Evolutionary conservation across 2,113 vertebrate species (phyloP).

Genomic region (Siniperca chuatsi): DNA sequence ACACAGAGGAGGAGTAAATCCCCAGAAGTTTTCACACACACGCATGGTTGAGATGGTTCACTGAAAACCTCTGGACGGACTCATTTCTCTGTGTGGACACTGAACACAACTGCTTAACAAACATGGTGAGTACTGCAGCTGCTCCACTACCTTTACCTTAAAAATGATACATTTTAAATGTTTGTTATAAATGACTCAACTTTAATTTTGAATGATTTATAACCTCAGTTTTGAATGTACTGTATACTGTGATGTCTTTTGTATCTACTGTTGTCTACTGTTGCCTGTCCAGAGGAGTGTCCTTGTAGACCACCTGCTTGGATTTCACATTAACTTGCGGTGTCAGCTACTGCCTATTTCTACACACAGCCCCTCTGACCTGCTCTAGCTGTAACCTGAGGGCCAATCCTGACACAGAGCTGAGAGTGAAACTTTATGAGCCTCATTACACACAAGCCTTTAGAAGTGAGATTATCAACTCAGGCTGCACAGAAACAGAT

Average conservation of each 20-base stretch:
- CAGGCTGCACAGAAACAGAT: background rate
- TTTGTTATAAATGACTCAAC: background rate
- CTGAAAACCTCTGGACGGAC: conserved; percentile 44
- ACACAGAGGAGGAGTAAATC: conserved; percentile 20
- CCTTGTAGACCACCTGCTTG: conserved; percentile 65
- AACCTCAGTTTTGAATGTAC: background rate
- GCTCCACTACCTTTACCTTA: background rate
- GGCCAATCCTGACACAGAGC: conserved; percentile 29
- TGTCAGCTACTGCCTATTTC: conserved; percentile 72
- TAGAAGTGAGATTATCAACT: conserved; percentile 28
- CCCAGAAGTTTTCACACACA: conserved; percentile 4
- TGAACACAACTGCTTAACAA: conserved; percentile 1
- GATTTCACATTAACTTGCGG: conserved; percentile 57
- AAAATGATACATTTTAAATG: background rate
- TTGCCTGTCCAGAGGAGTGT: conserved; percentile 38
- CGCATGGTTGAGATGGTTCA: conserved; percentile 27
- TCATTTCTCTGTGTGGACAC: conserved; percentile 26
- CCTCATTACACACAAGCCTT: conserved; percentile 61
- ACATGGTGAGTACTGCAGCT: conserved; percentile 70
- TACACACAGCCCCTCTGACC: conserved; percentile 53
- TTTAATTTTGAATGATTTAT: background rate
- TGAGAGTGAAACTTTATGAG: conserved; percentile 49
- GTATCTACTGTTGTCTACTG: background rate
- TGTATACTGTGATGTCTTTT: background rate
- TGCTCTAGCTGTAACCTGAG: conserved; percentile 70